Percentiles rank a stretch among this genome's conserved stretches.
These are phyloP conservation scores for Capreolus pygargus DNA, from an alignment of 2,113 vertebrate species.

Conservation along the genomic window DNA sequence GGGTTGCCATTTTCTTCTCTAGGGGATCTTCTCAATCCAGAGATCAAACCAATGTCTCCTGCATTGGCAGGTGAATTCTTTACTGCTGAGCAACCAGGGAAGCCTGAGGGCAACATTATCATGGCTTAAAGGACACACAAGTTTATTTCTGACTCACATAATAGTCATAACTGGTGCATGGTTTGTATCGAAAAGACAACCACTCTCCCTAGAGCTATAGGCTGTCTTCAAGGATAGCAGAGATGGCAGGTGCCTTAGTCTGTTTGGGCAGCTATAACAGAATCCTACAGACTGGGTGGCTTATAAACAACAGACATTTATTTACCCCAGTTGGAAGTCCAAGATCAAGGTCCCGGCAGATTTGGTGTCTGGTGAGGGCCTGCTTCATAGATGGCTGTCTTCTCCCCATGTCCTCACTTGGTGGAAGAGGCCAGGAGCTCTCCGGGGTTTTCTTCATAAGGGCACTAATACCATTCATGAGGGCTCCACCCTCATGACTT, in stretches of 20 bases:
- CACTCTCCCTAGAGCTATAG: background rate
- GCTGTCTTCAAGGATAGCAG: background rate
- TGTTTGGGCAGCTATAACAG: background rate
- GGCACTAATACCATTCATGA: background rate
- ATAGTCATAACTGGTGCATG: background rate
- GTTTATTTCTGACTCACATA: background rate
- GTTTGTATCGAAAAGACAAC: background rate
- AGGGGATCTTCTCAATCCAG: background rate
- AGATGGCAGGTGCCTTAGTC: background rate
- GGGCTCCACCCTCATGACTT: background rate
- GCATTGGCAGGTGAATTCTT: background rate
- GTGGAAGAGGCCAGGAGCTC: background rate
- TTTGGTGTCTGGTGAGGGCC: background rate
- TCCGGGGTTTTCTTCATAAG: background rate
- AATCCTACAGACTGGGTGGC: background rate
- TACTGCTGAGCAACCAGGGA: background rate
- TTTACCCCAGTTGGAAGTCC: background rate
- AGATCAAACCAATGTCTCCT: background rate
- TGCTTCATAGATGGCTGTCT: background rate
- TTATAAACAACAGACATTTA: background rate
- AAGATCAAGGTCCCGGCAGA: background rate
- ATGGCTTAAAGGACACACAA: background rate
- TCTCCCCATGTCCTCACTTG: background rate
- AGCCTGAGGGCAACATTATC: background rate
- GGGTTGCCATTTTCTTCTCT: background rate